Base-by-base conservation (phyloP, 2,113 vertebrate species). In the Bucco capensis region DNA sequence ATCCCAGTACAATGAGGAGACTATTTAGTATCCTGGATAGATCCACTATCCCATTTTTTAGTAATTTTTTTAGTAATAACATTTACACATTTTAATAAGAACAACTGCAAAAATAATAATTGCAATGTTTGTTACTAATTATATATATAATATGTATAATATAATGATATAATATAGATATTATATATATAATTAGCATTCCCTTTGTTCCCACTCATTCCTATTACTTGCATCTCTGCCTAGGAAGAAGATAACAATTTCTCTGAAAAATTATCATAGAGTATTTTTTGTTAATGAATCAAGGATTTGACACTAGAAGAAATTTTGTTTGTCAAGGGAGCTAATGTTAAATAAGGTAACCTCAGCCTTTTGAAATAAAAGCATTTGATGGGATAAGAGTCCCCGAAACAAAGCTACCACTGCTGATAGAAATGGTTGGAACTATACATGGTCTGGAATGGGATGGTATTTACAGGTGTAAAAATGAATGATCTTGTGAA, bases 91-190 rank as follows among this genome's bases (percentile, higher is more conserved):
- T 92, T 79, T 89, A 87, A 69, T 93, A 89, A 42, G 69, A 86
- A 53, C 53, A 28, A 58, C 42, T 67, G 86, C 40, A 96, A 69
- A 92, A 84, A 81, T 46, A 93, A 38, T 78, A 90, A 92, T 74
- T 81, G 71, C 27, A 35, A 46, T 47, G 46, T 31, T 79, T 96
- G 38, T 44, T 78, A 85, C 71, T 46, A 89, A 60, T 87, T 94
- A 46, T 76, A 66, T 56, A 65, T 51, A n/a, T n/a, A n/a, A n/a
- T n/a, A n/a, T n/a, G n/a, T n/a, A n/a, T n/a, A n/a, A n/a, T n/a
- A n/a, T n/a, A n/a, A n/a, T n/a, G n/a, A n/a, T n/a, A n/a, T n/a
- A n/a, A n/a, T n/a, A n/a, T n/a, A n/a, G n/a, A n/a, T n/a, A n/a
- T n/a, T n/a, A n/a, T n/a, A n/a, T n/a, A n/a, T n/a, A n/a, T n/a